These are phyloP conservation scores for Neolamprologus sp. DNA, from an alignment of 2,113 vertebrate species.

Conservation along the genomic window DNA sequence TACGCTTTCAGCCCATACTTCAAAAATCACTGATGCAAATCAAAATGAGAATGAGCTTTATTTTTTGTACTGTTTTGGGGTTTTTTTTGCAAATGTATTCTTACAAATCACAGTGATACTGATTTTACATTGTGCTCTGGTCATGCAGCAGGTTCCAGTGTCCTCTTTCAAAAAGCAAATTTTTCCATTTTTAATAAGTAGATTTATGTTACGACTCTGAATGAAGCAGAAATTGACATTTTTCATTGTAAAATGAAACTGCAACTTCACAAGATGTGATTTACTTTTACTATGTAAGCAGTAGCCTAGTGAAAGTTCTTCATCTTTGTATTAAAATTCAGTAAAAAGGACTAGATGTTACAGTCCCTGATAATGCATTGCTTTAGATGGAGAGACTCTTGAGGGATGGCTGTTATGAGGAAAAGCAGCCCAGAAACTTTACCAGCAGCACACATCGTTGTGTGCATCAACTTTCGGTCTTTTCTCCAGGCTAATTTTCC, in stretches of 20 bases:
- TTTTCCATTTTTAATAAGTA: background rate
- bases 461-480: background rate
- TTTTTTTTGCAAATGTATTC: background rate
- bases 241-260: background rate
- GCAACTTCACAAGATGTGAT: background rate
- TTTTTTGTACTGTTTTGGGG: background rate
- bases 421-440: background rate
- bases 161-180: background rate
- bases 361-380: background rate
- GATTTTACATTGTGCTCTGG: background rate
- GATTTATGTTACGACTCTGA: background rate
- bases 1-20: background rate
- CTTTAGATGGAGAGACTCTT: background rate
- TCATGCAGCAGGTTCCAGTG: background rate
- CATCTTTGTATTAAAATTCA: background rate
- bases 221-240: background rate
- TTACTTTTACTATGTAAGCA: background rate
- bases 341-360: background rate
- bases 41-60: background rate
- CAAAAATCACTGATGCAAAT: background rate
- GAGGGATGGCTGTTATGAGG: background rate
- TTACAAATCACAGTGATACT: background rate
- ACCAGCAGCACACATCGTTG: background rate
- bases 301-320: background rate
- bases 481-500: background rate